A percentile compares a stretch with the other conserved stretches of the same genome.
Conservation (phyloP, 2,888 invertebrate species). For the Rhingia campestris region DNA sequence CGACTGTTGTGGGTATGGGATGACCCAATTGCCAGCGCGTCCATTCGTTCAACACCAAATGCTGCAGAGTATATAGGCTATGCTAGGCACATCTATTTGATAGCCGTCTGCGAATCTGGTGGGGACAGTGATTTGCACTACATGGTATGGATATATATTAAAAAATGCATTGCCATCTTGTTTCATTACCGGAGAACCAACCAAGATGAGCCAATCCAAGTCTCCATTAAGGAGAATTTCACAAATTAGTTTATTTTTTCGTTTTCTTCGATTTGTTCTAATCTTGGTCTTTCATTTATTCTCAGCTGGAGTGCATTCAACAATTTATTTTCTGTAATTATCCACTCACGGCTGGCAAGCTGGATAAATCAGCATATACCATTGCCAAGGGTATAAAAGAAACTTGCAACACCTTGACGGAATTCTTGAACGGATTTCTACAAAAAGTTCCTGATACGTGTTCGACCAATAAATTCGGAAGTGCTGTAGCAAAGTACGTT, state of each 20-base stretch:
- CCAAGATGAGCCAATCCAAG: too few species aligned
- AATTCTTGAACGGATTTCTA: slow-evolving; percentile 51
- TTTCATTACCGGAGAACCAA: too few species aligned
- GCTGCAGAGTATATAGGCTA: slow-evolving; percentile 33
- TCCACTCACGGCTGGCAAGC: not conserved
- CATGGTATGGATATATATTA: too few species aligned
- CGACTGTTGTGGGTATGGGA: slow-evolving; percentile 79
- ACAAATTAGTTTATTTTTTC: not conserved
- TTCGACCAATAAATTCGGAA: slow-evolving; percentile 36
- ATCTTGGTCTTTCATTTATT: not conserved
- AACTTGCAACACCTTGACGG: slow-evolving; percentile 22
- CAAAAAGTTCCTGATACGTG: slow-evolving; percentile 23
- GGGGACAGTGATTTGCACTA: slow-evolving; percentile 41
- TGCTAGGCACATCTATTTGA: slow-evolving; percentile 46
- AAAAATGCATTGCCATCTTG: too few species aligned
- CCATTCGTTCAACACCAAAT: slow-evolving; percentile 37
- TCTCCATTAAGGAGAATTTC: too few species aligned
- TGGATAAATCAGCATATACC: slow-evolving; percentile 26
- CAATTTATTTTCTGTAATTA: slow-evolving; percentile 13
- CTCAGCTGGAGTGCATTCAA: slow-evolving; percentile 59
- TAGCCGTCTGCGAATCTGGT: slow-evolving; percentile 45
- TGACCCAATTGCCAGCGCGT: slow-evolving; percentile 26
- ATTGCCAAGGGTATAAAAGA: slow-evolving; percentile 45
- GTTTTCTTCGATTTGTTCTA: not conserved
- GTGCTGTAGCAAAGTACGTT: slow-evolving; percentile 33